Evolutionary conservation across 2,888 invertebrate genomes (phyloP).

Genomic region (Philonicus albiceps): DNA sequence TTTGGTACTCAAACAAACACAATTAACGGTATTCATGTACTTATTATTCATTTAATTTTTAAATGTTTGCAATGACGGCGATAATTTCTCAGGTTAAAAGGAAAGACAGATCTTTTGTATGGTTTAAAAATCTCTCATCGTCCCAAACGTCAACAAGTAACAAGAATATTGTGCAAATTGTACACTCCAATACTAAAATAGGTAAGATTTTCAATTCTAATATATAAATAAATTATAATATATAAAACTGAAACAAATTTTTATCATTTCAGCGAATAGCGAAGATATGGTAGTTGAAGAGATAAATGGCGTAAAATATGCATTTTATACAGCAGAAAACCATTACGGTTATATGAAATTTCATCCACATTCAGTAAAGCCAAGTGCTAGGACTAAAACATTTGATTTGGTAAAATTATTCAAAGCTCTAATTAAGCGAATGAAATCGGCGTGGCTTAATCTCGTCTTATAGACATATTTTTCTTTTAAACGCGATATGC

Average conservation of each 20-base stretch:
- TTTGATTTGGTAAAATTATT: constrained; percentile 20
- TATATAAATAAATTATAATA: no score
- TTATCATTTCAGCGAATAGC: background rate
- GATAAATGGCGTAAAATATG: constrained; percentile 37
- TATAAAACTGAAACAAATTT: background rate
- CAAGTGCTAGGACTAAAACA: background rate
- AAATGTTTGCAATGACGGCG: background rate
- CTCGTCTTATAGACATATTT: no score
- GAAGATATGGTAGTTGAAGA: background rate
- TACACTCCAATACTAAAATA: background rate
- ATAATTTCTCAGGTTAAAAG: background rate
- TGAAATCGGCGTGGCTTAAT: background rate
- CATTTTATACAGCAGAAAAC: constrained; percentile 11
- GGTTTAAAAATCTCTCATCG: constrained; percentile 30
- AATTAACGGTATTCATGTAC: background rate
- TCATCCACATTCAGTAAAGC: constrained; percentile 1
- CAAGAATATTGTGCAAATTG: background rate
- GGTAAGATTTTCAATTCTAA: constrained; percentile 2
- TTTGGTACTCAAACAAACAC: background rate
- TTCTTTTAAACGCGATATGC: no score
- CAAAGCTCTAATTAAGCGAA: background rate
- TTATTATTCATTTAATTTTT: background rate
- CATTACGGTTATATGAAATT: constrained; percentile 41
- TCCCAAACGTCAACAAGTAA: background rate
- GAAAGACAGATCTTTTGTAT: background rate